These are phyloP conservation scores for Anhinga rufa DNA, from an alignment of 2,113 vertebrate species.

Conservation along the genomic window DNA sequence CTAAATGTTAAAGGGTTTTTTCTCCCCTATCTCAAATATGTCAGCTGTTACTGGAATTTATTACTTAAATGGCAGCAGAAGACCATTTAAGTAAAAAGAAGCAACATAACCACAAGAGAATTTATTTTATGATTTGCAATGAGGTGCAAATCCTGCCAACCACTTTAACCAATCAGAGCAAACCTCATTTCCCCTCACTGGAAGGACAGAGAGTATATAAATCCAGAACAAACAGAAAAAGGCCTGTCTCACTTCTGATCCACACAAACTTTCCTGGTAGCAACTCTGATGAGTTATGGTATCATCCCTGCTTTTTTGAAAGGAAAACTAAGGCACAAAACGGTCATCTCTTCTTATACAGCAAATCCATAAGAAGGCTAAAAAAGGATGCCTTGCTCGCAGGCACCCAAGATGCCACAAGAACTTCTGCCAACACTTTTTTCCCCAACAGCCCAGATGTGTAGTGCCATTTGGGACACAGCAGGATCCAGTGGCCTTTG, in stretches of 20 bases:
- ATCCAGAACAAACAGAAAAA: background rate
- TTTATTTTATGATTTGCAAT: constrained; percentile 31
- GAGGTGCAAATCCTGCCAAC: constrained; percentile 43
- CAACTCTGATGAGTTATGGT: background rate
- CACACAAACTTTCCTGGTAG: background rate
- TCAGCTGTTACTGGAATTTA: constrained; percentile 29
- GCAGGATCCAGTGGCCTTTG: background rate
- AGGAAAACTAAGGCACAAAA: background rate
- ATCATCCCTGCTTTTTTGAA: background rate
- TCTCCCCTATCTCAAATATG: background rate
- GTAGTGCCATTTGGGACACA: background rate
- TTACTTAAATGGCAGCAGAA: constrained; percentile 16
- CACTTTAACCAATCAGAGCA: constrained; percentile 37
- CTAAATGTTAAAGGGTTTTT: background rate
- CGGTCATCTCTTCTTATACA: background rate
- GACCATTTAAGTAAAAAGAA: background rate
- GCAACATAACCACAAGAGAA: constrained; percentile 5
- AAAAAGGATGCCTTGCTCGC: background rate
- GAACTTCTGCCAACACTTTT: background rate
- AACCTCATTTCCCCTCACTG: constrained; percentile 14
- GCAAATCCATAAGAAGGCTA: background rate
- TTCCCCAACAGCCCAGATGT: background rate
- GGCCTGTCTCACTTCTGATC: background rate
- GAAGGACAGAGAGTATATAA: background rate
- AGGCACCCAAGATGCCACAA: background rate